These are phyloP conservation scores for Pycnomerus fuliginosus DNA, from an alignment of 2,888 invertebrate species.

Conservation along the genomic window DNA sequence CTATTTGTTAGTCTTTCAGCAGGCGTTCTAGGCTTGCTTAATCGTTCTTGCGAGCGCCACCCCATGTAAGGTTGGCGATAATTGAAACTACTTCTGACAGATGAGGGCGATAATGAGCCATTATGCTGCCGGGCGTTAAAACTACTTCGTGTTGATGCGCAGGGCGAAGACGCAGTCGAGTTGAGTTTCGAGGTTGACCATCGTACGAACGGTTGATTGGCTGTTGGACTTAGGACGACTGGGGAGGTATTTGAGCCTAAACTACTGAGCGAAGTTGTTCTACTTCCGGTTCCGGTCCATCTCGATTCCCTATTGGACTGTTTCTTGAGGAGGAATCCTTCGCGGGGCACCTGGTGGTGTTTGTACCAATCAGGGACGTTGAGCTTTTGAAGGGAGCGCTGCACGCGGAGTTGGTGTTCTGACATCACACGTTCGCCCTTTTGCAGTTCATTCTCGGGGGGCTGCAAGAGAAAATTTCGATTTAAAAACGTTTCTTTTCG, in stretches of 20 bases:
- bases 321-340: conserved; percentile 80
- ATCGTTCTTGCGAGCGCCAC: conserved; percentile 83
- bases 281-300: conserved; percentile 62
- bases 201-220: conserved; percentile 57
- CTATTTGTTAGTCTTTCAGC: conserved; percentile 78
- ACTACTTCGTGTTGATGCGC: conserved; percentile 71
- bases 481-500: not conserved
- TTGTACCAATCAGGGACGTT: conserved; percentile 96
- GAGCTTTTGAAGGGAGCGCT: conserved; percentile 88
- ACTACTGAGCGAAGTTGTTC: conserved; percentile 83
- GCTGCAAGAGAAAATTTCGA: conserved; percentile 59
- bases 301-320: conserved; percentile 58
- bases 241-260: conserved; percentile 57
- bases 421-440: conserved; percentile 85
- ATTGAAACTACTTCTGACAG: conserved; percentile 74
- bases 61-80: conserved; percentile 87
- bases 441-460: conserved; percentile 92
- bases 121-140: conserved; percentile 62
- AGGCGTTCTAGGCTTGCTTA: conserved; percentile 78
- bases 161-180: conserved; percentile 72
- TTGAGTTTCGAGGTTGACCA: conserved; percentile 77
- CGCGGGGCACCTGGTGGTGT: conserved; percentile 67
- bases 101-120: conserved; percentile 63
- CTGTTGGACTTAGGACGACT: conserved; percentile 47
- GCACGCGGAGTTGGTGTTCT: conserved; percentile 91